Conservation (phyloP, 2,797 vertebrate genomes). For the Scyliorhinus canicula region DNA sequence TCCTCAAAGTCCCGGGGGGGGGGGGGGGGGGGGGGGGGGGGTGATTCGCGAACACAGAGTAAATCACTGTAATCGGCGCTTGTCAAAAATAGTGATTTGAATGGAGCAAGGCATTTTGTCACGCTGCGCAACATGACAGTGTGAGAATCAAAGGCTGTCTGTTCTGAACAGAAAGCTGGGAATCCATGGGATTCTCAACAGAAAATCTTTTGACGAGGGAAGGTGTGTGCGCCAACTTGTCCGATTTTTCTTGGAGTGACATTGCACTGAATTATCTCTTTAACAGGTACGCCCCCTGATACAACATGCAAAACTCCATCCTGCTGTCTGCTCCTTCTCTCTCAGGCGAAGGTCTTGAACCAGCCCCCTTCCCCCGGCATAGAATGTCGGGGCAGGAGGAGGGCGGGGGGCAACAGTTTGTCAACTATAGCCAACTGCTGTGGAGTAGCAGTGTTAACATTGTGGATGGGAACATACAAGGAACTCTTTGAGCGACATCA, state of each 20-base stretch:
- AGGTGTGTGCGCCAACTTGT: background rate
- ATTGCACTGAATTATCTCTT: background rate
- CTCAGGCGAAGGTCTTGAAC: background rate
- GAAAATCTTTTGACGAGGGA: background rate
- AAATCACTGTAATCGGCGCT: slow-evolving; percentile 15
- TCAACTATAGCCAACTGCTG: background rate
- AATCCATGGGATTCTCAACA: background rate
- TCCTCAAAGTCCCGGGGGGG: background rate
- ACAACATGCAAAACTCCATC: background rate
- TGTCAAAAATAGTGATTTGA: background rate
- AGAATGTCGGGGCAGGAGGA: background rate
- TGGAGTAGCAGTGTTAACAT: background rate
- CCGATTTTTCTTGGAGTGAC: background rate
- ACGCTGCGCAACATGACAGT: background rate
- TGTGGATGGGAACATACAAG: background rate
- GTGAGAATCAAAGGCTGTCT: slow-evolving; percentile 10
- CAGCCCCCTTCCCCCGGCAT: background rate
- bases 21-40: no score
- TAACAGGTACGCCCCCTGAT: background rate
- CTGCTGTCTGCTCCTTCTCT: background rate
- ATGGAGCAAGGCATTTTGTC: slow-evolving; percentile 4
- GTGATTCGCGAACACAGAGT: background rate
- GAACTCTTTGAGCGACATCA: background rate
- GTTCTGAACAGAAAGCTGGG: background rate
- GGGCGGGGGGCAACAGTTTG: no score